Conservation (phyloP, 2,888 invertebrate species). For the Dasypolia templi region DNA sequence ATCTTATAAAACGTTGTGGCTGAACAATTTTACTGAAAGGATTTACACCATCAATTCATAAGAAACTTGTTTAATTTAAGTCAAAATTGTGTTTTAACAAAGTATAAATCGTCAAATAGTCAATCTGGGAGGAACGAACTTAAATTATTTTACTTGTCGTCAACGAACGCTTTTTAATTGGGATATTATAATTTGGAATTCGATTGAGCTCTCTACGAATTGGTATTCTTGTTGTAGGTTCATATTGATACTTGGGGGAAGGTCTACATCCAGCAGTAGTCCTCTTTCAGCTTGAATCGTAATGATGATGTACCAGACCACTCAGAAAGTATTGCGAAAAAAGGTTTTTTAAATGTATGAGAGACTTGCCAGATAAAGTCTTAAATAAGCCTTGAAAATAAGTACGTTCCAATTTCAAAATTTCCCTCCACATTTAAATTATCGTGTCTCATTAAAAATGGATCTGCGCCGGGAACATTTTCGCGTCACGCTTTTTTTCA, state of each 20-base stretch:
- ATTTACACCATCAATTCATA: constrained; percentile 77
- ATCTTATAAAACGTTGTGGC: constrained; percentile 85
- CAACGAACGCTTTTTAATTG: constrained; percentile 8
- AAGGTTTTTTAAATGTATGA: too few relatives aligned
- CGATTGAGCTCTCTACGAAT: not conserved
- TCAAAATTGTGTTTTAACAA: constrained; percentile 74
- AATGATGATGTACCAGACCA: too few relatives aligned
- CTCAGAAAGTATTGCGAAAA: too few relatives aligned
- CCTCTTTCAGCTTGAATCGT: not conserved
- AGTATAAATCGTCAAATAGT: constrained; percentile 69
- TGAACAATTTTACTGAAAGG: constrained; percentile 87
- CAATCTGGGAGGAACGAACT: constrained; percentile 52
- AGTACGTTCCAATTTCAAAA: too few relatives aligned
- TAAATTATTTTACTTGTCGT: constrained; percentile 47
- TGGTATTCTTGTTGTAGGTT: not conserved
- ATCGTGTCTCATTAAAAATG: too few relatives aligned
- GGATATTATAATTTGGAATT: not conserved
- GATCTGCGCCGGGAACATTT: too few relatives aligned
- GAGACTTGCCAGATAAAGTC: too few relatives aligned
- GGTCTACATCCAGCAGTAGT: not conserved
- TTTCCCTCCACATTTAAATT: too few relatives aligned
- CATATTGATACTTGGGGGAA: not conserved
- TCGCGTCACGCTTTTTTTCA: too few relatives aligned
- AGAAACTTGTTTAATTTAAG: constrained; percentile 81
- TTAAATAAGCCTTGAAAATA: too few relatives aligned